phyloP scores from a whole-genome alignment of 2,113 vertebrate genomes.

The Pelobates fuscus region DNA sequence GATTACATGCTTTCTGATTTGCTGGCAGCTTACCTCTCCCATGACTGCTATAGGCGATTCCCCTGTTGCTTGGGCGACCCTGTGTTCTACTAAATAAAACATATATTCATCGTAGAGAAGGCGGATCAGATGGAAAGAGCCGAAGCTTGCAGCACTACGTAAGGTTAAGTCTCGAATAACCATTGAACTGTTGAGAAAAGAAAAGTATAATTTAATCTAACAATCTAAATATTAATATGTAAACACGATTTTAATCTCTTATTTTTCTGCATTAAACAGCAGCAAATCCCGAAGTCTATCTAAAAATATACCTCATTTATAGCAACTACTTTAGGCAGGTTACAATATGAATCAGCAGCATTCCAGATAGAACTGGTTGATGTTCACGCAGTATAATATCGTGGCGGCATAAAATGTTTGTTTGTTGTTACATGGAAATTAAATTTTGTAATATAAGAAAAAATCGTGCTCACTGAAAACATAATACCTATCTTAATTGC shows the following conservation, averaged over 20 bases:
- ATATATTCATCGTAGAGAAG: constrained; percentile 81
- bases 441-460: no score
- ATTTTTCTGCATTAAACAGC: neutral
- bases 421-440: no score
- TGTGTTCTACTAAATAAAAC: constrained; percentile 83
- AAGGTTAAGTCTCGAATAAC: constrained; percentile 82
- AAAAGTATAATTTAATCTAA: constrained; percentile 44
- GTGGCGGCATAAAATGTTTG: no score
- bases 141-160: constrained; percentile 82
- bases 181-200: constrained; percentile 75
- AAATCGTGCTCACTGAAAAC: no score
- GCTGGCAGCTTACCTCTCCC: constrained; percentile 78
- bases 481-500: no score
- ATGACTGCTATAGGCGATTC: constrained; percentile 82
- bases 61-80: constrained; percentile 81
- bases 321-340: no score
- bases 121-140: constrained; percentile 82
- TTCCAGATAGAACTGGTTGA: no score
- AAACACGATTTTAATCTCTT: neutral
- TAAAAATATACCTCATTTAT: no score
- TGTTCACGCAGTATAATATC: no score
- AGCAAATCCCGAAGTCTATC: no score
- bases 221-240: neutral
- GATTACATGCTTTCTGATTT: no score
- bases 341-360: no score